phyloP scores from a whole-genome alignment of 2,888 invertebrate genomes.

The Lamellibrachia satsuma region DNA sequence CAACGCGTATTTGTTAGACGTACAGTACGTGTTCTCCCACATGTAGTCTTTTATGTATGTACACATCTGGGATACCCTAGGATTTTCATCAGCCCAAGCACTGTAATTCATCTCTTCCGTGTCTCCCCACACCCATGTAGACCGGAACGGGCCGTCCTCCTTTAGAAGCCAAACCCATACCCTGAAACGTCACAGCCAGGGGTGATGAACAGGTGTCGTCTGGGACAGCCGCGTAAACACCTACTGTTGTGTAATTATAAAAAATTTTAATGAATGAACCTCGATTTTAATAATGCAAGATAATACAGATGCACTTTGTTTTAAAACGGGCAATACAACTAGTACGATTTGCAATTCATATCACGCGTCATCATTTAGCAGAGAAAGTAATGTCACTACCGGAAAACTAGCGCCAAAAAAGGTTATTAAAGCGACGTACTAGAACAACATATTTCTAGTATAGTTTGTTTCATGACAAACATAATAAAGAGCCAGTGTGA shows the following conservation, averaged over 20 bases:
- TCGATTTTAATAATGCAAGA: too few relatives aligned
- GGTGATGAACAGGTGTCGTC: background rate
- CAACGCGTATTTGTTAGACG: background rate
- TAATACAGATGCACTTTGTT: too few relatives aligned
- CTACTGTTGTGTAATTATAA: background rate
- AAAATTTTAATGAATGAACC: background rate
- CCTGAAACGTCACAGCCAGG: background rate
- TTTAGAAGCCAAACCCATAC: background rate
- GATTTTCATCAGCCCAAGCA: background rate
- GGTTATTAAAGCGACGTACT: too few relatives aligned
- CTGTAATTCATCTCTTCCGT: background rate
- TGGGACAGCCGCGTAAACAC: background rate
- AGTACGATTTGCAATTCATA: too few relatives aligned
- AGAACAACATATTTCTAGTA: too few relatives aligned
- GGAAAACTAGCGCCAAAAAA: too few relatives aligned
- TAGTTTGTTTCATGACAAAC: too few relatives aligned
- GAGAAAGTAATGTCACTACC: too few relatives aligned
- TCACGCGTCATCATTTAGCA: too few relatives aligned
- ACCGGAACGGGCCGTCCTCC: background rate
- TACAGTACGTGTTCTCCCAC: background rate
- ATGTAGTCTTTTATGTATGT: background rate
- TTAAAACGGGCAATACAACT: too few relatives aligned
- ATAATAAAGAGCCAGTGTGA: too few relatives aligned
- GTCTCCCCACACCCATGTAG: background rate
- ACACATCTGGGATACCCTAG: background rate